Conservation (phyloP, 2,797 vertebrate species). For the Buceros bicornis region DNA sequence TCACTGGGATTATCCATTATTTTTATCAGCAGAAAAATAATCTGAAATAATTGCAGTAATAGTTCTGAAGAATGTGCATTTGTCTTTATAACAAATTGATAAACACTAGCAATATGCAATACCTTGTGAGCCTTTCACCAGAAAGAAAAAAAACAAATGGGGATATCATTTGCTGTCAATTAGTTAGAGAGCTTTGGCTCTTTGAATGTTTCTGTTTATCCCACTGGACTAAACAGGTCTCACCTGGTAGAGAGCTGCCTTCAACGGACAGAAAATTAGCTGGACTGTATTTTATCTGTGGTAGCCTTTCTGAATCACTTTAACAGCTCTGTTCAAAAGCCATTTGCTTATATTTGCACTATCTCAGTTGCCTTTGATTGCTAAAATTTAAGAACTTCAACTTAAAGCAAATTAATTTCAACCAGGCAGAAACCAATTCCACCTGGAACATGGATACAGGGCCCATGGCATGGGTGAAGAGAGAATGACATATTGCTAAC, state of each 20-base stretch:
- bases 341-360: neutral
- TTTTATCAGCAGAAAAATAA: neutral
- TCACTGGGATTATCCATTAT: neutral
- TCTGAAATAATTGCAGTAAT: neutral
- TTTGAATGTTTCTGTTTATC: neutral
- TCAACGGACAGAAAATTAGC: neutral
- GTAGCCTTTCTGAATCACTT: neutral
- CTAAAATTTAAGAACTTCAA: conserved; percentile 26
- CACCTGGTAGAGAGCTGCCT: neutral
- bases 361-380: neutral
- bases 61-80: neutral
- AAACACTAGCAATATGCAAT: neutral
- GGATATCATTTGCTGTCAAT: neutral
- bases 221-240: neutral
- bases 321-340: neutral
- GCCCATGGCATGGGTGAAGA: conserved; percentile 15
- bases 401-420: conserved; percentile 27
- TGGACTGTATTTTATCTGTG: neutral
- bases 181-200: neutral
- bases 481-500: conserved; percentile 65
- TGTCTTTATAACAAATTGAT: neutral
- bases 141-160: neutral
- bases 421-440: conserved; percentile 51
- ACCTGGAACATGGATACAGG: conserved; percentile 13
- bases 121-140: neutral